Percentiles rank a stretch among this genome's conserved stretches.
Evolutionary conservation across 2,113 vertebrate genomes (phyloP).

Genomic region (Salvator merianae): DNA sequence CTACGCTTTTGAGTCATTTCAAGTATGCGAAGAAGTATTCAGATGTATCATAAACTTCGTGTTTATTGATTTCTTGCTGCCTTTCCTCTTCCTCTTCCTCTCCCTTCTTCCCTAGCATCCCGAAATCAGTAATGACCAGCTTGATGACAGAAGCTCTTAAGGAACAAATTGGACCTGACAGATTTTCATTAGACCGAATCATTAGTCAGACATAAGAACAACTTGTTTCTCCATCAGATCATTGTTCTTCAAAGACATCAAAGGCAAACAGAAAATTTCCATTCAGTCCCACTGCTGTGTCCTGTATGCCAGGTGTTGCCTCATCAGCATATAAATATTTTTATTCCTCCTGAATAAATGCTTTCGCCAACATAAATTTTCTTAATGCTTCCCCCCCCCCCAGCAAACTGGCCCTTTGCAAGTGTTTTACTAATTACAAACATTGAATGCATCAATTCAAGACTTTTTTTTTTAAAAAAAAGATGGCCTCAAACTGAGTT

Average conservation of each 20-base stretch:
- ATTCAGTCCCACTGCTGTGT: too few species aligned
- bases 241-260: not conserved
- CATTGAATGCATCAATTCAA: too few species aligned
- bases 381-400: not conserved
- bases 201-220: not conserved
- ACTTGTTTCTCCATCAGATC: not conserved
- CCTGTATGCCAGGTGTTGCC: too few species aligned
- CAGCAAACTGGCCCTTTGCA: not conserved
- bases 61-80: not conserved
- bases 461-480: too few species aligned
- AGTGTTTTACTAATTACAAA: too few species aligned
- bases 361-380: not conserved
- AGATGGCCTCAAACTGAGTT: too few species aligned
- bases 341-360: not conserved
- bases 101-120: not conserved
- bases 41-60: not conserved
- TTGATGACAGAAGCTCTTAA: not conserved
- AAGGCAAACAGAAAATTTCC: too few species aligned
- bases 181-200: not conserved
- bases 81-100: not conserved
- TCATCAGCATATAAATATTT: not conserved
- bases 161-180: not conserved
- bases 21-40: too few species aligned
- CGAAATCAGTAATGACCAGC: not conserved
- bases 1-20: too few species aligned